These are phyloP conservation scores for Cryptophagus acutangulus DNA, from an alignment of 2,888 invertebrate species.

Conservation along the genomic window DNA sequence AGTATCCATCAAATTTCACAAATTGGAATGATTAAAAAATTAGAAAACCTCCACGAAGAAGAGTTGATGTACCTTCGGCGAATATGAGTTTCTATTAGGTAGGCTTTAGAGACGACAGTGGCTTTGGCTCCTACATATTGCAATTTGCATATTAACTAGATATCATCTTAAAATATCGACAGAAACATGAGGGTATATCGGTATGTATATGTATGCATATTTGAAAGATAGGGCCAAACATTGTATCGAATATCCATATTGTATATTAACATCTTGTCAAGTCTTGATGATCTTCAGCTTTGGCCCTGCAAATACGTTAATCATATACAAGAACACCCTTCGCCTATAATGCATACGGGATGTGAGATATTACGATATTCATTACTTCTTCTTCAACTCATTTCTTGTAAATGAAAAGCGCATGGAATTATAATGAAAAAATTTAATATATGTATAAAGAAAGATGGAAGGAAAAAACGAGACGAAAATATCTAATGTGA, in stretches of 20 bases:
- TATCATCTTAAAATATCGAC: conserved; percentile 48
- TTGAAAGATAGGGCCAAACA: conserved; percentile 19
- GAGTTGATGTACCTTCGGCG: conserved; percentile 2
- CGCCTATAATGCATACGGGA: conserved; percentile 31
- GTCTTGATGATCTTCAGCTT: conserved; percentile 32
- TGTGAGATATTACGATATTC: conserved; percentile 10
- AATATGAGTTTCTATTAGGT: conserved; percentile 28
- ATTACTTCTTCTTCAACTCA: no score
- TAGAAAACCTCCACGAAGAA: no score
- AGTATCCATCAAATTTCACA: neutral
- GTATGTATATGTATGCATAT: no score
- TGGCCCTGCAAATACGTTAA: conserved; percentile 34
- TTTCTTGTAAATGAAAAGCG: no score
- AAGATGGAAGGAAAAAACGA: no score
- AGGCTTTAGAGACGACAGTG: conserved; percentile 35
- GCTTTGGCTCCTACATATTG: conserved; percentile 41
- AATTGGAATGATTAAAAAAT: no score
- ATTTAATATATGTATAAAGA: no score
- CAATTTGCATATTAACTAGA: conserved; percentile 49
- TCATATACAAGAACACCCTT: conserved; percentile 31
- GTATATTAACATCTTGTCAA: conserved; percentile 29
- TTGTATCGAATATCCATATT: no score
- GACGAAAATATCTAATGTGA: no score
- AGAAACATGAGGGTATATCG: conserved; percentile 35
- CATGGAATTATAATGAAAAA: no score